A percentile compares a stretch with the other conserved stretches of the same genome.
Conservation (phyloP, 2,113 vertebrate species). For the Microcebus jonahi region DNA sequence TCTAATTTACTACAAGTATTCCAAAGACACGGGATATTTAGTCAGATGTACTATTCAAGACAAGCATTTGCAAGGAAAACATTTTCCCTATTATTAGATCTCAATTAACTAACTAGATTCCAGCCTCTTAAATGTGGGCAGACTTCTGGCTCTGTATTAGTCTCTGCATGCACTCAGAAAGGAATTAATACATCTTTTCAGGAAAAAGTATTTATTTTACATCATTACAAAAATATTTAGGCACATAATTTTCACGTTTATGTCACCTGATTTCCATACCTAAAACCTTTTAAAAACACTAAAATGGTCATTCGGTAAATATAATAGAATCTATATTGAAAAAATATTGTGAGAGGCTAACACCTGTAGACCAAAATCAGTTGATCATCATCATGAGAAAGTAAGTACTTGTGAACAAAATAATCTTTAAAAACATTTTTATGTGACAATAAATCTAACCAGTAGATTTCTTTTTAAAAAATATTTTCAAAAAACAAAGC, state of each 20-base stretch:
- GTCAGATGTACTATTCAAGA: neutral
- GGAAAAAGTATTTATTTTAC: constrained; percentile 85
- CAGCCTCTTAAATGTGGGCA: neutral
- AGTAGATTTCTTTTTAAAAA: constrained; percentile 79
- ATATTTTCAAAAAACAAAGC: constrained; percentile 50
- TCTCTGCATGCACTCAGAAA: neutral
- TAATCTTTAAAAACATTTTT: constrained; percentile 77
- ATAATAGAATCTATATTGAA: constrained; percentile 79
- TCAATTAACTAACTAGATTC: neutral
- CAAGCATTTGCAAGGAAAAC: neutral
- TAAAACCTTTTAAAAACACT: constrained; percentile 75
- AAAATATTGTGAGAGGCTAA: constrained; percentile 77
- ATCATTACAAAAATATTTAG: constrained; percentile 87
- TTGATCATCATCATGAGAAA: constrained; percentile 48
- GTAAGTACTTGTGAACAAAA: constrained; percentile 71
- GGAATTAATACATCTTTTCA: constrained; percentile 50
- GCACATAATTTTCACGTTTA: constrained; percentile 79
- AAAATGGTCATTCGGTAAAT: constrained; percentile 76
- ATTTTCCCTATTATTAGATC: neutral
- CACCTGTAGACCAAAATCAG: constrained; percentile 49
- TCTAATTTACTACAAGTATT: neutral
- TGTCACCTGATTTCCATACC: constrained; percentile 70
- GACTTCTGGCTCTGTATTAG: neutral
- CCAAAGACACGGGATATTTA: neutral
- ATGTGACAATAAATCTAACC: constrained; percentile 81